Conservation (phyloP, 1,140 invertebrate genomes). For the Eriocheir sinensis region DNA sequence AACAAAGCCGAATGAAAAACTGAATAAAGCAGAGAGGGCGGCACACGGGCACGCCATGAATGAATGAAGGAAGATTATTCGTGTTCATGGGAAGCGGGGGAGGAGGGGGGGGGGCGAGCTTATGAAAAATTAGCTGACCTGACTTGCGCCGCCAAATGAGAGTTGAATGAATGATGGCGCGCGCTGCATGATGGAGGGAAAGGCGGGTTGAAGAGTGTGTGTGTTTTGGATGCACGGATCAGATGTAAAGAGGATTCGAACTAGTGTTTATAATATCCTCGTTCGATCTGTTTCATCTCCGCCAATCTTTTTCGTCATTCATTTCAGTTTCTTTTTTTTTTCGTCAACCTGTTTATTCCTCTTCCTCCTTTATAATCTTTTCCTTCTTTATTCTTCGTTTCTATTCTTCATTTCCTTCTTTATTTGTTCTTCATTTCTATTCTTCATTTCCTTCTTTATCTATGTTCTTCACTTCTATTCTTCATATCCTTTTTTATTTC, state of each 20-base stretch:
- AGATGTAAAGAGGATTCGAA: too few species aligned
- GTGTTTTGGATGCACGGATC: too few species aligned
- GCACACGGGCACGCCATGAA: not conserved
- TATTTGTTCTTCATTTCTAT: not conserved
- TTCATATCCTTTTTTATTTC: not conserved
- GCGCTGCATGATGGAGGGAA: not conserved
- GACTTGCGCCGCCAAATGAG: not conserved
- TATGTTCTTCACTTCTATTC: not conserved
- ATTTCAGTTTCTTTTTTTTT: too few species aligned
- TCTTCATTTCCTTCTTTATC: not conserved
- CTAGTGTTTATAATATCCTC: too few species aligned
- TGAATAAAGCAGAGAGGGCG: not conserved
- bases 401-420: not conserved
- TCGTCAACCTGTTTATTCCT: not conserved
- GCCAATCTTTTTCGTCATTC: too few species aligned
- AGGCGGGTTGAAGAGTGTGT: too few species aligned
- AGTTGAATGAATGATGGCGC: not conserved
- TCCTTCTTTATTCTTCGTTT: not conserved
- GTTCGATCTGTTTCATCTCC: too few species aligned
- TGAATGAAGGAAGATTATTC: not conserved
- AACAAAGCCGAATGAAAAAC: conserved; percentile 3
- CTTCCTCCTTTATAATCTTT: not conserved
- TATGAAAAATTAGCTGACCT: not conserved
- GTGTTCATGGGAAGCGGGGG: too few species aligned
- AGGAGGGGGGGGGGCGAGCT: not conserved